Evolutionary conservation across 2,888 invertebrate species (phyloP).

Genomic region (Agrochola circellaris): DNA sequence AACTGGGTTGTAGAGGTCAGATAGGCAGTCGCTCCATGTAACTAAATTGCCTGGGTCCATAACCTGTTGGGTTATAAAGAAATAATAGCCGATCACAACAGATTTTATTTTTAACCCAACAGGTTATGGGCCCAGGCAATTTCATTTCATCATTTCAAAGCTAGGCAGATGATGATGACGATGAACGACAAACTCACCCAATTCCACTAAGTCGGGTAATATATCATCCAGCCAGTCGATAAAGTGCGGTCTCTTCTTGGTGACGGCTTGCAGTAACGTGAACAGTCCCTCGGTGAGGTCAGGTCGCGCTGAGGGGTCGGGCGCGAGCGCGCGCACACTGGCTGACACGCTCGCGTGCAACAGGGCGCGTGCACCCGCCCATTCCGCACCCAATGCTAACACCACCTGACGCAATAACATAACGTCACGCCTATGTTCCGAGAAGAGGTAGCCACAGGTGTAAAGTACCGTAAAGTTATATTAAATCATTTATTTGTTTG

Average conservation of each 20-base stretch:
- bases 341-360: constrained; percentile 74
- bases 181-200: constrained; percentile 74
- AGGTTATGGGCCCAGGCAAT: background rate
- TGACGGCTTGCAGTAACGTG: constrained; percentile 91
- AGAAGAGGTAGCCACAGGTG: background rate
- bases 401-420: constrained; percentile 77
- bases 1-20: background rate
- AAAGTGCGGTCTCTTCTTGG: constrained; percentile 91
- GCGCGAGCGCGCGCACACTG: constrained; percentile 83
- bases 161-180: background rate
- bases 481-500: background rate
- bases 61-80: background rate
- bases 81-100: background rate
- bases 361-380: constrained; percentile 75
- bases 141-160: too few relatives aligned
- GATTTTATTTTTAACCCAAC: background rate
- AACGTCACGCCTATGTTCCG: background rate
- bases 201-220: constrained; percentile 77
- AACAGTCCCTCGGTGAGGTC: constrained; percentile 94
- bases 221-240: constrained; percentile 81
- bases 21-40: background rate
- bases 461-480: background rate
- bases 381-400: constrained; percentile 83
- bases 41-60: background rate
- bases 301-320: constrained; percentile 91